Percentiles rank a stretch among this genome's conserved stretches.
phyloP scores from a whole-genome alignment of 2,113 vertebrate species.

The Stigmatopora argus region DNA sequence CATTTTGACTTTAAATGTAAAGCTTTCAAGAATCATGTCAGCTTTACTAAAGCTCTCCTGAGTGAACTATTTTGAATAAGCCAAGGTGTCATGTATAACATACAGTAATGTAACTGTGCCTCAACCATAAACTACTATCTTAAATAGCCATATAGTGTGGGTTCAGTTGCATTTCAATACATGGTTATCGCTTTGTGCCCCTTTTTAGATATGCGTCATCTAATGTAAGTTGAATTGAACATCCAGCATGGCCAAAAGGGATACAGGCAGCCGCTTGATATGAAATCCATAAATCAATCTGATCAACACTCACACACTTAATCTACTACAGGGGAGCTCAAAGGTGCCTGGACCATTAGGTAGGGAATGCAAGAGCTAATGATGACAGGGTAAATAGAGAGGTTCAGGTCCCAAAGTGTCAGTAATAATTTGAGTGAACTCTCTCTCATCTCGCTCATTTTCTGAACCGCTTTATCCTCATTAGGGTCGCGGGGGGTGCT shows the following conservation, averaged over 20 bases:
- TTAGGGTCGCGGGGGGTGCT: too few relatives aligned
- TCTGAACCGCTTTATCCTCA: too few relatives aligned
- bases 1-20: constrained; percentile 3
- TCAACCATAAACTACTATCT: not conserved
- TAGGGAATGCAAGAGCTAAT: not conserved
- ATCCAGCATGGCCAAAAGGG: not conserved
- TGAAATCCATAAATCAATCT: not conserved
- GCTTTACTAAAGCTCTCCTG: not conserved
- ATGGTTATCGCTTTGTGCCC: not conserved
- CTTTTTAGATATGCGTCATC: not conserved
- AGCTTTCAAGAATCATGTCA: not conserved
- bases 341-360: not conserved
- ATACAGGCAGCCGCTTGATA: not conserved
- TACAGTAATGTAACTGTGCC: not conserved
- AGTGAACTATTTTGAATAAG: not conserved
- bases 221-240: not conserved
- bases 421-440: not conserved
- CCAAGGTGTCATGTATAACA: not conserved
- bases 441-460: too few relatives aligned
- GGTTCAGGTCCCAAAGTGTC: not conserved
- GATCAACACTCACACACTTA: not conserved
- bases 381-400: not conserved
- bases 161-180: not conserved
- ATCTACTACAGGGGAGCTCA: not conserved
- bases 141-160: not conserved